Conservation (phyloP, 2,888 invertebrate genomes). For the Lasioglossum marginatum region DNA sequence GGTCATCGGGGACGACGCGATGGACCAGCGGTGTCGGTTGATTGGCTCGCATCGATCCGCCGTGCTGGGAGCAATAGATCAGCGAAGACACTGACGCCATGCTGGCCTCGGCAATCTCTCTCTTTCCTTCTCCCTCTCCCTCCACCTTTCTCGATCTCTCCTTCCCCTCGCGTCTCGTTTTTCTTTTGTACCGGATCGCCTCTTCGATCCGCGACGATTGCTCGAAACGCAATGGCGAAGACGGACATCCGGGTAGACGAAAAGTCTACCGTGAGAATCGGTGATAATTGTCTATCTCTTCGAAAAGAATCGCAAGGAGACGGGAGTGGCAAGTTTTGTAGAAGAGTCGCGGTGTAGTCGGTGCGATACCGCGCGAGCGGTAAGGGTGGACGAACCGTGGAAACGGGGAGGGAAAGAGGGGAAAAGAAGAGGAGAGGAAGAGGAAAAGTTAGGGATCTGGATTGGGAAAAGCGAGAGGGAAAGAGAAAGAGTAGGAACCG, state of each 20-base stretch:
- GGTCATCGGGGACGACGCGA: conserved; percentile 65
- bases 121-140: background rate
- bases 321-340: conserved; percentile 5
- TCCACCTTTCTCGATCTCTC: conserved; percentile 5
- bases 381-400: conserved; percentile 48
- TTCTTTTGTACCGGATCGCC: conserved; percentile 2
- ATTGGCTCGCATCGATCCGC: conserved; percentile 76
- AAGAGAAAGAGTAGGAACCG: background rate
- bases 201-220: background rate
- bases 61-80: conserved; percentile 74
- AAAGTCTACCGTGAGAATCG: background rate
- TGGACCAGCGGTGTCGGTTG: conserved; percentile 65
- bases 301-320: background rate
- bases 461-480: background rate
- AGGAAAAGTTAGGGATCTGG: conserved; percentile 40
- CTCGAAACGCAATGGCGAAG: background rate
- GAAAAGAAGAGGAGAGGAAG: conserved; percentile 39
- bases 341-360: background rate
- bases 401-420: conserved; percentile 10
- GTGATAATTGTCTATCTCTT: background rate
- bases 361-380: conserved; percentile 14
- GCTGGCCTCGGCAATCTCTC: conserved; percentile 40
- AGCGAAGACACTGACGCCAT: conserved; percentile 72
- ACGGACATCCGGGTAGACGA: background rate
- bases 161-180: background rate